Conservation (phyloP, 1,140 invertebrate species). For the Mya arenaria region DNA sequence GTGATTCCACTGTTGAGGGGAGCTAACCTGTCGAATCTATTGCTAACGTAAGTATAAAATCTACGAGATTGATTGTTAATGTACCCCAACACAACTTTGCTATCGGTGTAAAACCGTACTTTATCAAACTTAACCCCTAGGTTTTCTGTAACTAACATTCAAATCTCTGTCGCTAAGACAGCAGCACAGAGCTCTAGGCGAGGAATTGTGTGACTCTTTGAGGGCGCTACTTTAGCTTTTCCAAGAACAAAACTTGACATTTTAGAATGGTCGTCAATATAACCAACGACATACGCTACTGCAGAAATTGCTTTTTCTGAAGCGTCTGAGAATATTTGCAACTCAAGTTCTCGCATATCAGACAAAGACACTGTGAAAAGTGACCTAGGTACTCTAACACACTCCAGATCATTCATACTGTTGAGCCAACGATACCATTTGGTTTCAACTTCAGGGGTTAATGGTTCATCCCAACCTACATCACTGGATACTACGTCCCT, state of each 20-base stretch:
- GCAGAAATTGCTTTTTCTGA: conserved; percentile 69
- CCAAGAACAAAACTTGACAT: conserved; percentile 43
- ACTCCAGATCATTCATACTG: background rate
- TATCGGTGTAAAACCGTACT: conserved; percentile 53
- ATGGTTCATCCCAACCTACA: conserved; percentile 13
- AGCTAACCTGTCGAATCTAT: conserved; percentile 26
- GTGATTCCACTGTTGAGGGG: conserved; percentile 51
- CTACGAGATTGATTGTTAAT: conserved; percentile 51
- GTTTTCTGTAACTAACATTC: conserved; percentile 21
- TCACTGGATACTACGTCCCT: conserved; percentile 21
- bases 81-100: conserved; percentile 53
- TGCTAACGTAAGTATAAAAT: conserved; percentile 58
- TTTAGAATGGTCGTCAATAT: background rate
- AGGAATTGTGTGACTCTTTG: conserved; percentile 32
- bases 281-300: conserved; percentile 64
- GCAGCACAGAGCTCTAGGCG: conserved; percentile 38
- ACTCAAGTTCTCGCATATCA: conserved; percentile 76
- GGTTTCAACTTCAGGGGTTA: background rate
- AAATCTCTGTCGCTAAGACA: conserved; percentile 41
- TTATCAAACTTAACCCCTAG: conserved; percentile 16
- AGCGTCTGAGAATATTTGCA: conserved; percentile 74
- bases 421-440: conserved; percentile 1
- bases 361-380: background rate
- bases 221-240: conserved; percentile 42
- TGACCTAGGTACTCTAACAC: background rate